A percentile compares a stretch with the other conserved stretches of the same genome.
phyloP scores from a whole-genome alignment of 1,140 invertebrate genomes.

The Cephus cinctus region DNA sequence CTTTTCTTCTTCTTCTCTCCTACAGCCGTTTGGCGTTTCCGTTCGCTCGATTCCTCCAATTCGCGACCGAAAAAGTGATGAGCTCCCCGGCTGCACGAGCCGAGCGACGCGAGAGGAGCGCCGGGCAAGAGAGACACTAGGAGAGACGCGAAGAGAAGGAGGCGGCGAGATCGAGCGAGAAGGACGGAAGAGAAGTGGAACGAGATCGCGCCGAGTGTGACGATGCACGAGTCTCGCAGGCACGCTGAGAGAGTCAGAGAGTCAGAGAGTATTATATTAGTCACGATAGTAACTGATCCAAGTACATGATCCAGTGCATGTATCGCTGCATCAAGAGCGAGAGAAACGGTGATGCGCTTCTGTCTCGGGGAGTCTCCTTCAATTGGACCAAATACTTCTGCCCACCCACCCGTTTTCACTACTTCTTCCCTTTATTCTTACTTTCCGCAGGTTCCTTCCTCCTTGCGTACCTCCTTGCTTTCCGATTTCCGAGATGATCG shows the following conservation, averaged over 20 bases:
- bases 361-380: conserved; percentile 12
- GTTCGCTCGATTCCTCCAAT: conserved; percentile 24
- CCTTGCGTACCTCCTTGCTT: too few species aligned
- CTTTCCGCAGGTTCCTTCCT: too few species aligned
- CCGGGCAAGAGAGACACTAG: too few species aligned
- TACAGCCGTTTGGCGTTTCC: conserved; percentile 1
- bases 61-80: conserved; percentile 28
- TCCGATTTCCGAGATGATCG: too few species aligned
- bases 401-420: not conserved
- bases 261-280: conserved; percentile 3
- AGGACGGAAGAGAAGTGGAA: not conserved
- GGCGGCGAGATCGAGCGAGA: not conserved
- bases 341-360: conserved; percentile 13
- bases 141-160: not conserved
- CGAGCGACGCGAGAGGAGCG: not conserved
- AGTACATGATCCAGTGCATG: conserved; percentile 21
- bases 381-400: conserved; percentile 3
- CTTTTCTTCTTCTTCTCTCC: conserved; percentile 22
- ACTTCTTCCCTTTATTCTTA: too few species aligned
- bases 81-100: not conserved
- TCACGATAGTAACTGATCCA: not conserved
- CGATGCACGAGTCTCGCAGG: too few species aligned
- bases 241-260: not conserved
- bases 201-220: too few species aligned
- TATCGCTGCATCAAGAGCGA: conserved; percentile 13